Percentiles rank a stretch among this genome's conserved stretches.
These are phyloP conservation scores for Synanthedon tipuliformis DNA, from an alignment of 2,888 invertebrate species.

Conservation along the genomic window DNA sequence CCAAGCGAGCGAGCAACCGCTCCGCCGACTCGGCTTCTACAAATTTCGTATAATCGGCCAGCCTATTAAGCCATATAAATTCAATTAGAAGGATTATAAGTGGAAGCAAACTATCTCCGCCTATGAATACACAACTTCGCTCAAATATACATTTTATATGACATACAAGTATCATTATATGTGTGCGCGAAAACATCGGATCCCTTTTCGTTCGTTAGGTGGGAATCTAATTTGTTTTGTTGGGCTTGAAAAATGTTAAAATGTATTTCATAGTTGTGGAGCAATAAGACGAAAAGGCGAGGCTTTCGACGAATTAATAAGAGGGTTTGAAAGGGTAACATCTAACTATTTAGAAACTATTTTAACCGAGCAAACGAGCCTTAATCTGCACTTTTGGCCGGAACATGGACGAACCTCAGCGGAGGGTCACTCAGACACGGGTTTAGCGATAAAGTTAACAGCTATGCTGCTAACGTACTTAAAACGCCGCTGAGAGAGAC, in stretches of 20 bases:
- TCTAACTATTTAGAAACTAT: slow-evolving; percentile 17
- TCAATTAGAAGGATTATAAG: slow-evolving; percentile 31
- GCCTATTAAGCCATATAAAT: slow-evolving; percentile 37
- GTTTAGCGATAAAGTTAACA: too few species aligned
- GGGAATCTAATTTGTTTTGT: too few species aligned
- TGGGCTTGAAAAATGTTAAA: too few species aligned
- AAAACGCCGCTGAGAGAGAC: too few species aligned
- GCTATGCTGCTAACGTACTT: too few species aligned
- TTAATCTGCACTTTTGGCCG: slow-evolving; percentile 14
- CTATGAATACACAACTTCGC: too few species aligned
- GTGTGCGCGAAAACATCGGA: too few species aligned
- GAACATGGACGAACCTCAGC: slow-evolving; percentile 3
- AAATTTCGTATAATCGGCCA: slow-evolving; percentile 31
- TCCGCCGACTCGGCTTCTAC: slow-evolving; percentile 17
- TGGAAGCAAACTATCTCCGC: slow-evolving; percentile 2
- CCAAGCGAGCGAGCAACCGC: slow-evolving; percentile 18
- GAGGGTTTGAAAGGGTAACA: slow-evolving; percentile 10
- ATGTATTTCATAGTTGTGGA: too few species aligned
- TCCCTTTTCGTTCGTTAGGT: too few species aligned
- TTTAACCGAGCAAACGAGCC: slow-evolving; percentile 10
- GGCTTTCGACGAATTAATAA: slow-evolving; percentile 12
- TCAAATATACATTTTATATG: too few species aligned
- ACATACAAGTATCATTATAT: too few species aligned
- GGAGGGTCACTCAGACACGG: slow-evolving; percentile 5
- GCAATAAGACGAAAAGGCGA: background rate